Percentiles rank a stretch among this genome's conserved stretches.
Evolutionary conservation across 2,113 vertebrate species (phyloP).

Genomic region (Sterrhoptilus dennistouni): DNA sequence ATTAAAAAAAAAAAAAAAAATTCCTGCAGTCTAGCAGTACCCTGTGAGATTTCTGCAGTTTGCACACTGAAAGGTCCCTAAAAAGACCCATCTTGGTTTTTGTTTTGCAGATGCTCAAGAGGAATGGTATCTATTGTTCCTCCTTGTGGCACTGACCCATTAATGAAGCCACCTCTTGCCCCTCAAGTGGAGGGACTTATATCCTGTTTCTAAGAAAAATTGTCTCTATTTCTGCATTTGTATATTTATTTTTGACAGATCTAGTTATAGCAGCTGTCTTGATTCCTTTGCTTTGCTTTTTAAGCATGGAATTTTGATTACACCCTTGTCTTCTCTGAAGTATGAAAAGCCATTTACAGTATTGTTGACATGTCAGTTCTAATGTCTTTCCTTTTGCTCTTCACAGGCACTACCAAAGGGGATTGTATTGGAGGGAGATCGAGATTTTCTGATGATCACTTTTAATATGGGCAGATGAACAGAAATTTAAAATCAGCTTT

Average conservation of each 20-base stretch:
- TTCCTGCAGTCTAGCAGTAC: neutral
- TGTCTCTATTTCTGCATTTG: neutral
- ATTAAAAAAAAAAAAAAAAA: neutral
- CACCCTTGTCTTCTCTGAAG: slow-evolving; percentile 18
- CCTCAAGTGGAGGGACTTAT: neutral
- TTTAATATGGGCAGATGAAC: neutral
- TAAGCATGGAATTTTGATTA: slow-evolving; percentile 31
- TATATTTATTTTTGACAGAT: neutral
- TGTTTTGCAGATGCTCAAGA: neutral
- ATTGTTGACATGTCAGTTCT: neutral
- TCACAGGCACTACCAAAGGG: neutral
- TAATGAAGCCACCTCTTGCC: neutral
- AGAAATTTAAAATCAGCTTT: neutral
- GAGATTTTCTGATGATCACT: neutral
- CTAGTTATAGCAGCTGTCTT: neutral
- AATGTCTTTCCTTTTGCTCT: neutral
- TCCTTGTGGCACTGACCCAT: neutral
- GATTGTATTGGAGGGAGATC: neutral
- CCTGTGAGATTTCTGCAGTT: neutral
- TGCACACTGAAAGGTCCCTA: neutral
- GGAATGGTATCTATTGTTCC: neutral
- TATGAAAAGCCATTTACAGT: neutral
- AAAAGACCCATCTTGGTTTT: neutral
- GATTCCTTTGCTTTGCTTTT: slow-evolving; percentile 12
- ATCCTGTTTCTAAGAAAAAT: neutral